A percentile compares a stretch with the other conserved stretches of the same genome.
phyloP scores from a whole-genome alignment of 2,888 invertebrate genomes.

The Coelogynopora nodosa region DNA sequence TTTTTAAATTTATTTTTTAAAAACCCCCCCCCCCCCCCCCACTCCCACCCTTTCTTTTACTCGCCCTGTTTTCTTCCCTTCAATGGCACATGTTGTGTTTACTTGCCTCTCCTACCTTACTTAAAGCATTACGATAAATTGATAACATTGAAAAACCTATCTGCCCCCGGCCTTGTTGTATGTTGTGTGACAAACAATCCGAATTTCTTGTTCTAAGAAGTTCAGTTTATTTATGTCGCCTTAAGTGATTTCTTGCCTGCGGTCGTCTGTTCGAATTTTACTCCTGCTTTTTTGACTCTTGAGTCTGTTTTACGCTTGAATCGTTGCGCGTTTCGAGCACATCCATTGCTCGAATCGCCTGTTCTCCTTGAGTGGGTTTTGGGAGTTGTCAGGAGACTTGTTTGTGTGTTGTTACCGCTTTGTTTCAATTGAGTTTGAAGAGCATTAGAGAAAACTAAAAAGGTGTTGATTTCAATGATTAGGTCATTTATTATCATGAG shows the following conservation, averaged over 20 bases:
- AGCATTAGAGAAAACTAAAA: background rate
- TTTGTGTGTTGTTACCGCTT: background rate
- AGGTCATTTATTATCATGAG: conserved; percentile 5
- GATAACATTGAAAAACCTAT: background rate
- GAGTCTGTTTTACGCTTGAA: background rate
- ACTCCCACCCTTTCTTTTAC: background rate
- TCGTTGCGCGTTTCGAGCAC: background rate
- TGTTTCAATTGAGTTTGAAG: background rate
- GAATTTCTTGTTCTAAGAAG: background rate
- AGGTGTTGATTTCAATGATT: conserved; percentile 10
- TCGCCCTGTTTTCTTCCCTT: background rate
- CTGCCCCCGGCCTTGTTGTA: background rate
- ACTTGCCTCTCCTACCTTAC: background rate
- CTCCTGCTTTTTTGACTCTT: background rate
- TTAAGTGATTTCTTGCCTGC: background rate
- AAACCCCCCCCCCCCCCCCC: background rate
- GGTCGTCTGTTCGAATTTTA: background rate
- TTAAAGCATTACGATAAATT: conserved; percentile 10
- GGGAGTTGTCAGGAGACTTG: background rate
- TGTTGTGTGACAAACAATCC: background rate
- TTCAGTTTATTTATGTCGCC: conserved; percentile 23
- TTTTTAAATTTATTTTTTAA: too few species aligned
- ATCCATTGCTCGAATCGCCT: background rate
- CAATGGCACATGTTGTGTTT: background rate
- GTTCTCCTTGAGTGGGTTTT: conserved; percentile 1